Base-by-base conservation (phyloP, 2,113 vertebrate species). In the Cynoglossus semilaevis region DNA sequence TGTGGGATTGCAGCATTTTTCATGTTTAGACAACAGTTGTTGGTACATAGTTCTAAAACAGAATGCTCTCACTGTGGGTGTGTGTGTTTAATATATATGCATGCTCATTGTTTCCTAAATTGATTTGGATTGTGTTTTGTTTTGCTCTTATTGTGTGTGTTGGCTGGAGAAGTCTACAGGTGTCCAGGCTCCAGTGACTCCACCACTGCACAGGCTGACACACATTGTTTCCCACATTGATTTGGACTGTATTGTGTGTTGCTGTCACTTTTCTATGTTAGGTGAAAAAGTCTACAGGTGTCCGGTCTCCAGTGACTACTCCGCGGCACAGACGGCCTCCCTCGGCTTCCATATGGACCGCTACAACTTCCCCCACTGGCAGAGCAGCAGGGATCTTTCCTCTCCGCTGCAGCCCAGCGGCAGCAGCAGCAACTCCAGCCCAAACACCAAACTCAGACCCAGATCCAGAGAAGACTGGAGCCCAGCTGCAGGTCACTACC, bases 281-380 rank as follows among this genome's bases (percentile, higher is more conserved):
- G 96, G 96, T 90, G 95, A 97, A 65, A 96, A 94, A 48, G 92
- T 94, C 74, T 97, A 97, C 88, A 96, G 94, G 79, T 95, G 95
- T 72, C 92, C 93, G 0, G 91, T 93, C 71, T 92, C 95, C 66
- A 91, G 92, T 48, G 94, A 96, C 82, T 96, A 95, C 9, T 88
- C 92, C 5, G 86, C 93, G 1, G 93, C 93, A 50, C 95, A 95
- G 85, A 91, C 93, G 34, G 92, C 93, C 0, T 94, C 94, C 53
- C 80, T 96, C 9, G 92, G 94, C 74, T 97, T 97, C 78, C 95
- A 95, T 81, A 60, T 97, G 77, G 94, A 97, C 8, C 89, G 93
- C 16, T 95, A 95, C 73, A 93, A 93, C 67, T 94, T 95, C 58
- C 80, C 94, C 52, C 92, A 93, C 72, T 88, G 92, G n/a, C 94